Base-by-base conservation (phyloP, 2,113 vertebrate species). In the Cyphomyrus discorhynchus region DNA sequence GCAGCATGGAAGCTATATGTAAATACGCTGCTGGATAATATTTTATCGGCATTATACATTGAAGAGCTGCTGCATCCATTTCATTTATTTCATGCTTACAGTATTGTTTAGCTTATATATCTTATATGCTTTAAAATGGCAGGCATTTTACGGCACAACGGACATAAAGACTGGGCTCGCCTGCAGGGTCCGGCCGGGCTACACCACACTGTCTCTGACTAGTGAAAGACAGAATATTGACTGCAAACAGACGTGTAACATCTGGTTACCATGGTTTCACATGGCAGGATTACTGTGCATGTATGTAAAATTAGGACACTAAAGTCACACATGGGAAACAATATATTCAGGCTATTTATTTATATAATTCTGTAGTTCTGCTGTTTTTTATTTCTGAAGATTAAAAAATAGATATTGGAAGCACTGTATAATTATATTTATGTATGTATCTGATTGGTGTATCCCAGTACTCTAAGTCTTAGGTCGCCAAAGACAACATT, bases 31-130 rank as follows among this genome's bases (percentile, higher is more conserved):
- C 39, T 88, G 86, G 39, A 88, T 42, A 58, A 24, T 24, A 10
- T 88, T 45, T 24, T 50, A 66, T n/a, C 56, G 53, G 87, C 58
- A 62, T 62, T 62, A 45, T 19, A 42, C 82, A 42, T 58, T 62
- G 46, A 58, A 45, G 82, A 45, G 45, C 8, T 84, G 45, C 39
- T 84, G 45, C 24, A 47, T 47, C 82, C 39, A 39, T 84, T 47
- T 84, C 0, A 46, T 66, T 62, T 62, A 88, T 62, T 45, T 84
- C 45, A 89, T 39, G 88, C 24, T 52, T 52, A 53, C 24, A 53
- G 85, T 84, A 47, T 84, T 84, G 15, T 84, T 46, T 47, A 84
- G 74, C 74, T 80, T 80, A 42, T 42, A 80, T 80, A 80, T 80
- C 74, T 21, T 80, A 80, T 80, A 42, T 80, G 74, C 15, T 80